Percentiles rank a stretch among this genome's conserved stretches.
Conservation (phyloP, 2,797 vertebrate genomes). For the Agapornis canus region DNA sequence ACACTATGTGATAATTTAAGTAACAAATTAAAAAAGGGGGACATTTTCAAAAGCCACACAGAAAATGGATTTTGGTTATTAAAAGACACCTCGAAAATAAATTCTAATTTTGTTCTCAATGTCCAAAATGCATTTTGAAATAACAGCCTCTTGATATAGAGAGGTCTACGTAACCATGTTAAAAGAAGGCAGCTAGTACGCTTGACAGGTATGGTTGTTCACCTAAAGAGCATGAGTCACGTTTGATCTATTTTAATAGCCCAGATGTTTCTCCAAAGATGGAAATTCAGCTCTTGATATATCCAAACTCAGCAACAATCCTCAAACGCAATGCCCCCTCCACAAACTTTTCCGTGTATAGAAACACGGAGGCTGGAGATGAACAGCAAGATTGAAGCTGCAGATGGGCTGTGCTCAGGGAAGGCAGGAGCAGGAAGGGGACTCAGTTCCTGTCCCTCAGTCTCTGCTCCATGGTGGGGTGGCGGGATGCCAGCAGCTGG, state of each 20-base stretch:
- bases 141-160: background rate
- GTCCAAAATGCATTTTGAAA: background rate
- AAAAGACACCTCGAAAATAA: background rate
- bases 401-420: fast-evolving
- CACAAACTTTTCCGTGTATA: fast-evolving
- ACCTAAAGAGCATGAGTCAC: background rate
- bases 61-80: background rate
- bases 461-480: background rate
- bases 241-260: background rate
- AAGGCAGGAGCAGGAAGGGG: background rate
- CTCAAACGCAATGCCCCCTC: fast-evolving
- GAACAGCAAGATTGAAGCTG: background rate
- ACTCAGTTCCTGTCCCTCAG: background rate
- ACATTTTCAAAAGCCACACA: background rate
- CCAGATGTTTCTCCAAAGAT: background rate
- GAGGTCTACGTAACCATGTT: background rate
- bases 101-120: background rate
- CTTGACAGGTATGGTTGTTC: background rate
- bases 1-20: background rate
- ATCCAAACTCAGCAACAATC: background rate
- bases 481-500: background rate
- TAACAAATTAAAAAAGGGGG: background rate
- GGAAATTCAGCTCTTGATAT: background rate
- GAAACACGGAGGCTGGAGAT: fast-evolving
- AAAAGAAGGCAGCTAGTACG: background rate